Evolutionary conservation across 2,113 vertebrate species (phyloP), one percentile per base, ranked within the genome.

Genomic region (Amphiprion ocellaris): DNA sequence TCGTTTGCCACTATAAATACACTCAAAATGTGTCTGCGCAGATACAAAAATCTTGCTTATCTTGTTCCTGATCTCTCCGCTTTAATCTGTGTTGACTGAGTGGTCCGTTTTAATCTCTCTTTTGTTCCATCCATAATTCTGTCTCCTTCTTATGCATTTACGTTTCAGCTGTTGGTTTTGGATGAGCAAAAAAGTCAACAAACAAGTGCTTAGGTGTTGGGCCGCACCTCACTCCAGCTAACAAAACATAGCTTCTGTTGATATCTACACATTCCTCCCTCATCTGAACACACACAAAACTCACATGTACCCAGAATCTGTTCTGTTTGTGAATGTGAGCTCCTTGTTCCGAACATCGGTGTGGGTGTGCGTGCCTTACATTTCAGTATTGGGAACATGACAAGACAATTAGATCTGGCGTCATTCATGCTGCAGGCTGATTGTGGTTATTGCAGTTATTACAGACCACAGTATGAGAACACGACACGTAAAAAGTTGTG

Each of bases 211-310:
- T 59, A 88, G 86, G 87, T 90, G 88, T 87, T 79, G 82, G 53
- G 83, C 85, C 74, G 73, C 89, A 80, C 90, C 90, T 90, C 68
- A 10, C 64, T 69, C 55, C 89, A 92, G 88, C 90, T 91, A 89
- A 87, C 77, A 87, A 85, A 92, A 92, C 87, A 89, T 74, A 72
- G 61, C 85, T 85, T 88, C 84, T 88, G 85, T 90, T 91, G 83
- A 88, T 88, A 83, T 84, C 78, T 58, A 70, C 55, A 17, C 86
- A 84, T 91, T 88, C 87, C 87, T 80, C 69, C 0, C 81, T 89
- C 83, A 79, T 90, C 80, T 79, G 53, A 74, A 82, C 2, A 68
- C 76, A 55, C 75, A 50, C 19, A n/a, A 24, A 61, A 41, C 41
- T 63, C 33, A 17, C 60, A 49, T 61, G 19, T 56, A 39, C 49